Evolutionary conservation across 2,113 vertebrate species (phyloP), one percentile per base, ranked within the genome.

Genomic region (Eleginops maclovinus): DNA sequence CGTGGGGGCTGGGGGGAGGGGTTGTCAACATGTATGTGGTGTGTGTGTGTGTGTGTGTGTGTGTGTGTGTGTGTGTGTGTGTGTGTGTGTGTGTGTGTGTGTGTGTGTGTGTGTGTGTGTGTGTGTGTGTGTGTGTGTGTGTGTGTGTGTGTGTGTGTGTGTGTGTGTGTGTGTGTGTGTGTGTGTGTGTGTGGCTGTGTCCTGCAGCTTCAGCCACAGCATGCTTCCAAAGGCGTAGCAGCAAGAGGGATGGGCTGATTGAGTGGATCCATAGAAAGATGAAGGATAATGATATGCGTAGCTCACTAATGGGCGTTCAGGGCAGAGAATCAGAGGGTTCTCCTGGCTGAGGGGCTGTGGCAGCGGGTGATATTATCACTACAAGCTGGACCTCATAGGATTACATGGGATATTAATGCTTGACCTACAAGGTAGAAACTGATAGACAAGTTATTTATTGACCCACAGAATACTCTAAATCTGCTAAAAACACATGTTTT

Each of bases 281-380:
- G 78, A 92, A 90, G 86, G 73, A 86, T 90, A 91, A 91, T 89
- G 87, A 91, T 82, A 83, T 67, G 87, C 36, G 43, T 77, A 75
- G 70, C 73, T 65, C 75, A 43, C 77, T 90, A 88, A 93, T 92
- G 87, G 82, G 46, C 60, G 36, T 79, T 76, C 69, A 64, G 73
- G 74, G 82, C 73, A 53, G 61, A 73, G 89, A 81, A 91, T 88
- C 87, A 66, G 72, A 93, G 53, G 50, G 56, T 64, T 83, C 68
- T 80, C 78, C 64, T 81, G 81, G 71, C 63, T 89, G 87, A 78
- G 83, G 65, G 68, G 67, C 64, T 49, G 64, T 53, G 36, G 65
- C 70, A 74, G 73, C 19, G 26, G 72, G 59, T 49, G 79, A 87
- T 88, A 44, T 69, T 77, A 88, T 85, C 78, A n/a, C 69, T 59